phyloP scores from a whole-genome alignment of 1,140 invertebrate genomes.

The Heliconius hermathena region DNA sequence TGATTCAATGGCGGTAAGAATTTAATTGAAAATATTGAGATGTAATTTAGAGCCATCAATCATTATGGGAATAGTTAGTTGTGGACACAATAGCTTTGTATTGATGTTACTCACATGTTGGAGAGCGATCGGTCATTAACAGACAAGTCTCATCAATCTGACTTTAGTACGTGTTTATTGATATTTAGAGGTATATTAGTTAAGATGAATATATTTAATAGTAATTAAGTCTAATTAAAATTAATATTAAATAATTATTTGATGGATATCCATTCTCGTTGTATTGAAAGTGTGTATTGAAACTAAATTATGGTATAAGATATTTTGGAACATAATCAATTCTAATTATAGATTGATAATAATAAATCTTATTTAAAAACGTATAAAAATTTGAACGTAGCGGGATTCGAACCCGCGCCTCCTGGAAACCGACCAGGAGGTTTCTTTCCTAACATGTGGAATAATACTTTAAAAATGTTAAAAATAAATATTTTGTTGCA shows the following conservation, averaged over 20 bases:
- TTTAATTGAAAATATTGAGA: constrained; percentile 45
- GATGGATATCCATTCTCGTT: neutral
- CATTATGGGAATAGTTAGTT: constrained; percentile 40
- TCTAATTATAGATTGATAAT: no score
- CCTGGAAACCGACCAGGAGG: no score
- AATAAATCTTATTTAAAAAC: no score
- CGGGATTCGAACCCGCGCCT: no score
- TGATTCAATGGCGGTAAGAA: neutral
- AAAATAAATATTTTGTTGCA: no score
- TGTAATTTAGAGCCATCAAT: constrained; percentile 48
- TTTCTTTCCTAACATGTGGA: no score
- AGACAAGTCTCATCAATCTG: constrained; percentile 47
- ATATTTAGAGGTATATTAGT: constrained; percentile 26
- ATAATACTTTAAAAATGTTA: no score
- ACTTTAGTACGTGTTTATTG: constrained; percentile 41
- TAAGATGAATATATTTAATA: neutral
- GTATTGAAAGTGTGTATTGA: neutral
- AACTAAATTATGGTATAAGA: no score
- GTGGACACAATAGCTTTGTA: constrained; percentile 29
- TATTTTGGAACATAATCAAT: no score
- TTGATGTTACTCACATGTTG: constrained; percentile 1
- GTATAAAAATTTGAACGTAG: no score
- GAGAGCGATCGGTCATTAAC: constrained; percentile 47
- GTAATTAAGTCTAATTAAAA: neutral
- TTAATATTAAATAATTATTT: neutral